Percentiles rank a stretch among this genome's conserved stretches.
These are phyloP conservation scores for Oscheius myriophilus DNA, from an alignment of 2,888 invertebrate genomes.

Conservation along the genomic window DNA sequence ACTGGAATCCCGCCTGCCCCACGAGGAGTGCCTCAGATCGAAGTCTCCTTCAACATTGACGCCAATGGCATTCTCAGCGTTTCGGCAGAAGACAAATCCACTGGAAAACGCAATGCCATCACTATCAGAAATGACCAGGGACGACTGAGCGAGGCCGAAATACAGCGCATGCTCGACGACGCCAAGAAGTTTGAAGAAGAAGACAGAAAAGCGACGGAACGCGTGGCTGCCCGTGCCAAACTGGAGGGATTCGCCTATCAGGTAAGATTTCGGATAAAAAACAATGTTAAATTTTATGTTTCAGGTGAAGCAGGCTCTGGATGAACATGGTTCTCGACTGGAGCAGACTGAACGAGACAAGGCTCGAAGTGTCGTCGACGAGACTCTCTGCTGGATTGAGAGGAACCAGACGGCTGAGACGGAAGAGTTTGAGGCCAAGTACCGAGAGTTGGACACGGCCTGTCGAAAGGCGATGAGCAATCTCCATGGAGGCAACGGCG, in stretches of 20 bases:
- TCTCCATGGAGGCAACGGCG: constrained; percentile 46
- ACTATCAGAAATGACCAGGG: constrained; percentile 76
- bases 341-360: constrained; percentile 83
- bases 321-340: constrained; percentile 82
- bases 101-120: constrained; percentile 23
- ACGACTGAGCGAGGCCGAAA: constrained; percentile 89
- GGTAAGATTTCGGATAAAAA: too few species aligned
- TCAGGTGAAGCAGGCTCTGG: constrained; percentile 59
- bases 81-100: constrained; percentile 55
- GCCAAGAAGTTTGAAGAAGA: constrained; percentile 86
- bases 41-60: constrained; percentile 72
- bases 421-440: constrained; percentile 58
- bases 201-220: constrained; percentile 75
- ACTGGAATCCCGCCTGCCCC: constrained; percentile 71
- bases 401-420: constrained; percentile 83
- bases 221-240: constrained; percentile 82
- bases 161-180: constrained; percentile 85
- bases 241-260: constrained; percentile 82
- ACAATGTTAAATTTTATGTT: too few species aligned
- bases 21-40: constrained; percentile 75
- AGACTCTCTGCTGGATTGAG: constrained; percentile 82
- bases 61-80: constrained; percentile 71
- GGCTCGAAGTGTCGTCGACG: constrained; percentile 87
- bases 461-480: constrained; percentile 59
- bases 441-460: constrained; percentile 55